These are phyloP conservation scores for Pseudeuparius sepicola DNA, from an alignment of 2,888 invertebrate genomes.

Conservation along the genomic window DNA sequence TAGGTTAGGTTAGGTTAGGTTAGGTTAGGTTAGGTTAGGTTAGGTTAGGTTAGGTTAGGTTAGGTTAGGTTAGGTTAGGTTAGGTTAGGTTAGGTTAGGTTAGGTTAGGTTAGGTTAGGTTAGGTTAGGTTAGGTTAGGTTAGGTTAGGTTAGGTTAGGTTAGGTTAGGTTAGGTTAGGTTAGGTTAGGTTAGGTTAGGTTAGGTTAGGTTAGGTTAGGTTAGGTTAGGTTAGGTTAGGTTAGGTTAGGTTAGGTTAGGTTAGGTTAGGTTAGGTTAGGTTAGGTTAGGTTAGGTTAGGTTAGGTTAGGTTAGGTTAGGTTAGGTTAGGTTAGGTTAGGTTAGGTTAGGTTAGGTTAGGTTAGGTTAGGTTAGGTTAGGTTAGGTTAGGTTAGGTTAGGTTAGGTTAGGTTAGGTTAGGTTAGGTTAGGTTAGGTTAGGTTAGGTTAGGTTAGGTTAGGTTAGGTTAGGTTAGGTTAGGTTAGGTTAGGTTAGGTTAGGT, in stretches of 20 bases:
- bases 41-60: conserved; percentile 10
- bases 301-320: conserved; percentile 9
- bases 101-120: conserved; percentile 11
- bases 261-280: conserved; percentile 11
- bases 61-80: conserved; percentile 14
- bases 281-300: conserved; percentile 10
- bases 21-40: not conserved
- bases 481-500: conserved; percentile 16
- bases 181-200: conserved; percentile 2
- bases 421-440: conserved; percentile 17
- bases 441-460: conserved; percentile 17
- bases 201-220: conserved; percentile 4
- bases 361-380: conserved; percentile 12
- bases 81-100: conserved; percentile 13
- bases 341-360: conserved; percentile 11
- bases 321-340: not conserved
- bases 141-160: conserved; percentile 16
- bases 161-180: conserved; percentile 11
- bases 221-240: conserved; percentile 12
- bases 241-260: conserved; percentile 13
- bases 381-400: conserved; percentile 16
- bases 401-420: conserved; percentile 17
- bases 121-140: conserved; percentile 12
- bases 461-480: conserved; percentile 17
- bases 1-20: conserved; percentile 25